phyloP scores from a whole-genome alignment of 2,797 vertebrate genomes.

The Coregonus ussuriensis region DNA sequence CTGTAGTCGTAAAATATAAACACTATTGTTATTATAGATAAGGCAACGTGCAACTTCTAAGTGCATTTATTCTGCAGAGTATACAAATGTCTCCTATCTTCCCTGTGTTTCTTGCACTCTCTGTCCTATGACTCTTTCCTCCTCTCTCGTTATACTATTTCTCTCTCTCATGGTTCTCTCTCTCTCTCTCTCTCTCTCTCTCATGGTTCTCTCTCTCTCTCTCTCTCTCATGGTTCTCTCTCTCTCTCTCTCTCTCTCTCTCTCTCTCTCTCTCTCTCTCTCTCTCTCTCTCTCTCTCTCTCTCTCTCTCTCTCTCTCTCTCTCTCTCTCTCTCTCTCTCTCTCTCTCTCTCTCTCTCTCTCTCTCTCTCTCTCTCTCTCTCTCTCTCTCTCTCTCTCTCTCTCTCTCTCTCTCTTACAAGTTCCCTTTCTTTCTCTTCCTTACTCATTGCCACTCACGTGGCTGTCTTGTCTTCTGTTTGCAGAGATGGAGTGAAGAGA shows the following conservation, averaged over 20 bases:
- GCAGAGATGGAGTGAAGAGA: slow-evolving; percentile 50
- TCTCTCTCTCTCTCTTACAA: not conserved
- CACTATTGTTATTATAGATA: not conserved
- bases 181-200: not conserved
- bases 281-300: too few relatives aligned
- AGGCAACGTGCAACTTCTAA: not conserved
- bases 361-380: accelerated
- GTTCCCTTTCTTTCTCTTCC: not conserved
- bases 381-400: too few relatives aligned
- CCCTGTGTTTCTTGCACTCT: too few relatives aligned
- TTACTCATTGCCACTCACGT: slow-evolving; percentile 29
- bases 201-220: too few relatives aligned
- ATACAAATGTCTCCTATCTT: not conserved
- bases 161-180: not conserved
- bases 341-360: too few relatives aligned
- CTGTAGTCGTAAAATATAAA: not conserved
- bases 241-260: too few relatives aligned
- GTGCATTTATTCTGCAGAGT: too few relatives aligned
- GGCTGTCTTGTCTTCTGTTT: slow-evolving; percentile 15
- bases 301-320: too few relatives aligned
- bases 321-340: too few relatives aligned
- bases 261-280: not conserved
- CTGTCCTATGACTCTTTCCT: not conserved
- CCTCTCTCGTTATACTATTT: not conserved
- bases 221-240: too few relatives aligned